Evolutionary conservation across 2,113 vertebrate species (phyloP).

Genomic region (Panthera leo): DNA sequence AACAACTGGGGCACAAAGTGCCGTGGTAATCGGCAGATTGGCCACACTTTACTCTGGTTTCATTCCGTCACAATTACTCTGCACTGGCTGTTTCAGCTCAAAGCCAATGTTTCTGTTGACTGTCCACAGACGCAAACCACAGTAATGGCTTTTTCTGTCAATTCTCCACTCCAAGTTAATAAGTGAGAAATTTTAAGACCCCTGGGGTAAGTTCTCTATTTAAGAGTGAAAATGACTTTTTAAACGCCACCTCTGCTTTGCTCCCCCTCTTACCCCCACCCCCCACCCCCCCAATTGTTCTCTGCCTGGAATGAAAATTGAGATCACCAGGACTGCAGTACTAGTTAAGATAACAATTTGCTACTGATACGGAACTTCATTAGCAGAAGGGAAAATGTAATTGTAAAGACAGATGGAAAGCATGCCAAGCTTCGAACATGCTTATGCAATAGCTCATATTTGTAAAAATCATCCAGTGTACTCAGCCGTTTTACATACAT

Average conservation of each 20-base stretch:
- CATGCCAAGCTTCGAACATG: not conserved
- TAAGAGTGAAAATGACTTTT: constrained; percentile 43
- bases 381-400: not conserved
- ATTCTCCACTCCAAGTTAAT: constrained; percentile 38
- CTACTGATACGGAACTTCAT: constrained; percentile 9
- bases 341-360: not conserved
- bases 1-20: constrained; percentile 50
- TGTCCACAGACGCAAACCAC: constrained; percentile 24
- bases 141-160: constrained; percentile 53
- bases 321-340: not conserved
- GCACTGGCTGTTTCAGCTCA: not conserved
- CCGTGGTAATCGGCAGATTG: constrained; percentile 32
- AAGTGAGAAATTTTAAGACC: constrained; percentile 49
- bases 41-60: constrained; percentile 55
- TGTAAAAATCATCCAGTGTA: not conserved
- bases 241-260: not conserved
- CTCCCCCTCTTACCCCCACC: no score
- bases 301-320: constrained; percentile 14
- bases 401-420: not conserved
- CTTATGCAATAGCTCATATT: not conserved
- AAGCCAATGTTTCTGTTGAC: not conserved
- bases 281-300: not conserved
- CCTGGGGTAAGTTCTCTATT: not conserved
- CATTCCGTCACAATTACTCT: constrained; percentile 14
- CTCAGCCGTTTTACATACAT: not conserved